Evolutionary conservation across 2,797 vertebrate genomes (phyloP), one percentile per base, ranked within the genome.

Genomic region (Notamacropus eugenii): DNA sequence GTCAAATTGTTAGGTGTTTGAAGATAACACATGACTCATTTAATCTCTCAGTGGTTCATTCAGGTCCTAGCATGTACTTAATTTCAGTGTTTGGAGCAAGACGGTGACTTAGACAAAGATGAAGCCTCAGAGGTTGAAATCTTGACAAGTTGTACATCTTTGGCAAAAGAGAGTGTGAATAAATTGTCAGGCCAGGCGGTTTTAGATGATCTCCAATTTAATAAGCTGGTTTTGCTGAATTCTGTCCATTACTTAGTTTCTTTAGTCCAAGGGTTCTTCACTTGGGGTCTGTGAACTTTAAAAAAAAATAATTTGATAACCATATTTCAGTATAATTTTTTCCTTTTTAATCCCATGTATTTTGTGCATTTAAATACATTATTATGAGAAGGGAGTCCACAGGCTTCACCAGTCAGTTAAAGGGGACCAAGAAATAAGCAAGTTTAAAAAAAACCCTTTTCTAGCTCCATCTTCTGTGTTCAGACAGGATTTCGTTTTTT

Each of bases 1-100:
- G 74, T 50, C 40, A 87, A 4, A 87, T 87, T 93, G 92, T 92
- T 55, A 95, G 96, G 93, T 55, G 94, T 95, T 93, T 93, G 90
- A 95, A 97, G 94, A 57, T 93, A 96, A 46, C 55, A 34, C 91
- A 96, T 94, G 91, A 94, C 95, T 97, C 91, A 62, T 91, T 97
- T 93, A 95, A 93, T 96, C 90, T 96, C 95, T 91, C 29, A 54
- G 34, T 40, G n/a, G 24, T 95, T 93, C 92, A 96, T 94, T 97
- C 96, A 96, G 92, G 95, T 93, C 93, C 52, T n/a, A 92, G 54
- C 90, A 50, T 92, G 82, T 94, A 55, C 46, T 93, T 87, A 92
- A 95, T 97, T 95, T 96, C 93, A 95, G 0, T 74, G 91, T 95
- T 96, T 93, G 87, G 82, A 92, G 94, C 95, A 31, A 87, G 90